A percentile compares a stretch with the other conserved stretches of the same genome.
Evolutionary conservation across 2,888 invertebrate genomes (phyloP).

Genomic region (Drepanosiphum platanoidis): DNA sequence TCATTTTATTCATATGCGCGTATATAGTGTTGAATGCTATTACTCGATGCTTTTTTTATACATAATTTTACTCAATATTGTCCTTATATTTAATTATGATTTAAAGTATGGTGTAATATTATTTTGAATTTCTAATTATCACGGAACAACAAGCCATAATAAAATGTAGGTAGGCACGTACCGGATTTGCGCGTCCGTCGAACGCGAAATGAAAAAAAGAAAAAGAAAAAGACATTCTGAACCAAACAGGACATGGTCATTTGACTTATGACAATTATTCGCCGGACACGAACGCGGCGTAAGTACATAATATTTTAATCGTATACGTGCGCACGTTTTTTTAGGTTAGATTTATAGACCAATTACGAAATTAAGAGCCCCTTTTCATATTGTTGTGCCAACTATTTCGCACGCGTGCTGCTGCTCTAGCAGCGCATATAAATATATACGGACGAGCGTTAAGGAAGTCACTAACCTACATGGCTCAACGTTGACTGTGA

Average conservation of each 20-base stretch:
- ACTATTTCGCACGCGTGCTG: constrained; percentile 39
- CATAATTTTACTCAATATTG: no score
- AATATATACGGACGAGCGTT: constrained; percentile 18
- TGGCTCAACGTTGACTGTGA: not conserved
- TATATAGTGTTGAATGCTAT: not conserved
- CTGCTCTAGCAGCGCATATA: constrained; percentile 19
- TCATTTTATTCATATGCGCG: not conserved
- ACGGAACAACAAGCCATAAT: no score
- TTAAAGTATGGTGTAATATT: no score
- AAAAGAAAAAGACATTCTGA: not conserved
- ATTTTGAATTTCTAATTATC: no score
- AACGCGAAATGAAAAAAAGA: not conserved
- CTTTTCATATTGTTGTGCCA: constrained; percentile 36
- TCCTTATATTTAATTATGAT: no score
- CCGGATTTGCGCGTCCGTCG: not conserved
- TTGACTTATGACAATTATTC: constrained; percentile 25
- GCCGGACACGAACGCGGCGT: not conserved
- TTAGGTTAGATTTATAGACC: constrained; percentile 53
- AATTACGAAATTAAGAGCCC: constrained; percentile 51
- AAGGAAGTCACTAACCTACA: constrained; percentile 49
- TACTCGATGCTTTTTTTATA: no score
- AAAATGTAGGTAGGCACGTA: not conserved
- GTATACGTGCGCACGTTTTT: not conserved
- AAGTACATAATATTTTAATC: constrained; percentile 4
- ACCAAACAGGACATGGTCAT: constrained; percentile 38